Evolutionary conservation across 2,888 invertebrate species (phyloP).

Genomic region (Mythimna vitellina): DNA sequence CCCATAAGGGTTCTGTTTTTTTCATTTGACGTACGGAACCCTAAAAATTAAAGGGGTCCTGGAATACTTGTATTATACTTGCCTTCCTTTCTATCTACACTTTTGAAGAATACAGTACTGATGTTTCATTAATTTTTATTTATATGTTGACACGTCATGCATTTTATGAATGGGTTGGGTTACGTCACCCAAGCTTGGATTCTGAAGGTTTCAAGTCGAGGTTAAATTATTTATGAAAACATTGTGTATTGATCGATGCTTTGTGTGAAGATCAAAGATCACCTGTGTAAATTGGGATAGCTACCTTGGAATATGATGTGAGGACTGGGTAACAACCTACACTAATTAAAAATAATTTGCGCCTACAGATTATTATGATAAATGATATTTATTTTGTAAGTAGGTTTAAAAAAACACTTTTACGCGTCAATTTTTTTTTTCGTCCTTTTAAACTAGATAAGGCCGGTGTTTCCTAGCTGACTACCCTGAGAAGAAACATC

Average conservation of each 20-base stretch:
- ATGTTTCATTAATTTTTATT: background rate
- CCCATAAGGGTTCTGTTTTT: too few species aligned
- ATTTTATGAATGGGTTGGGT: constrained; percentile 56
- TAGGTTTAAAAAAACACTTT: too few species aligned
- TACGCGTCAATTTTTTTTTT: too few species aligned
- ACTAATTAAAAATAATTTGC: background rate
- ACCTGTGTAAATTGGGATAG: constrained; percentile 6
- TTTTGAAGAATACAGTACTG: background rate
- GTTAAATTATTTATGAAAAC: constrained; percentile 57
- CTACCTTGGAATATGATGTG: constrained; percentile 29
- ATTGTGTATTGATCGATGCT: constrained; percentile 34
- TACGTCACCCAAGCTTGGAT: constrained; percentile 63
- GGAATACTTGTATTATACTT: too few species aligned
- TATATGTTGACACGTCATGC: constrained; percentile 13
- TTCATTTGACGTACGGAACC: too few species aligned
- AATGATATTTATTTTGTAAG: too few species aligned
- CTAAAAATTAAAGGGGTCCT: too few species aligned
- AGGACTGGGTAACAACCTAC: background rate
- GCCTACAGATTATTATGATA: background rate
- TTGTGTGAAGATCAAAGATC: constrained; percentile 42
- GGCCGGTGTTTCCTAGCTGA: too few species aligned
- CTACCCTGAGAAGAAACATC: too few species aligned
- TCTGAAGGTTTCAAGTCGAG: constrained; percentile 76
- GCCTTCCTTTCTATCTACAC: background rate
- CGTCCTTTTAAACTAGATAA: too few species aligned